A percentile compares a stretch with the other conserved stretches of the same genome.
phyloP scores from a whole-genome alignment of 2,888 invertebrate species.

The Stenodera caucasica region DNA sequence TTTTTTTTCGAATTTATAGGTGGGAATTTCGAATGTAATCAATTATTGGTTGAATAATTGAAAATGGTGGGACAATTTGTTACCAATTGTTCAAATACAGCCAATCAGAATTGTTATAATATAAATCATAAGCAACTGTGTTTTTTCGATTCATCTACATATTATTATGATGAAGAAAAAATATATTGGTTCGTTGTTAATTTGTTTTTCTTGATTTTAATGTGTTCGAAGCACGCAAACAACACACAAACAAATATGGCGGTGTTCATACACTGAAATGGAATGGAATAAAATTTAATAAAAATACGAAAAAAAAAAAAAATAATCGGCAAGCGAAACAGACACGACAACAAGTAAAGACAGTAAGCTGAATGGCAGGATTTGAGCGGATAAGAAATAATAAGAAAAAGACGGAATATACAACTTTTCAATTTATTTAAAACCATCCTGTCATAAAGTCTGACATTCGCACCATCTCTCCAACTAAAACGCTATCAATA shows the following conservation, averaged over 20 bases:
- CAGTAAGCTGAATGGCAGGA: constrained; percentile 1
- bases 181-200: constrained; percentile 5
- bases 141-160: constrained; percentile 1
- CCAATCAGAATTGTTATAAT: not conserved
- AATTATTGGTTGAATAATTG: too few species aligned
- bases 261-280: not conserved
- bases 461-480: not conserved
- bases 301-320: not conserved
- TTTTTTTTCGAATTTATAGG: too few species aligned
- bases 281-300: not conserved
- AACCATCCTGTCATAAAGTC: constrained; percentile 3
- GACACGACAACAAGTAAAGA: not conserved
- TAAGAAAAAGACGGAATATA: not conserved
- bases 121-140: not conserved
- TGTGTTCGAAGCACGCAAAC: constrained; percentile 2
- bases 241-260: constrained; percentile 3
- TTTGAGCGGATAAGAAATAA: not conserved
- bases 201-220: constrained; percentile 1
- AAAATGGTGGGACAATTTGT: too few species aligned
- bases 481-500: not conserved
- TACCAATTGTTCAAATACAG: not conserved
- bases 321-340: not conserved
- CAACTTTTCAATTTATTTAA: constrained; percentile 3
- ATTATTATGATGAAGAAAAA: not conserved
- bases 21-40: too few species aligned